Conservation (phyloP, 2,888 invertebrate genomes). For the Odontomyia ornata region DNA sequence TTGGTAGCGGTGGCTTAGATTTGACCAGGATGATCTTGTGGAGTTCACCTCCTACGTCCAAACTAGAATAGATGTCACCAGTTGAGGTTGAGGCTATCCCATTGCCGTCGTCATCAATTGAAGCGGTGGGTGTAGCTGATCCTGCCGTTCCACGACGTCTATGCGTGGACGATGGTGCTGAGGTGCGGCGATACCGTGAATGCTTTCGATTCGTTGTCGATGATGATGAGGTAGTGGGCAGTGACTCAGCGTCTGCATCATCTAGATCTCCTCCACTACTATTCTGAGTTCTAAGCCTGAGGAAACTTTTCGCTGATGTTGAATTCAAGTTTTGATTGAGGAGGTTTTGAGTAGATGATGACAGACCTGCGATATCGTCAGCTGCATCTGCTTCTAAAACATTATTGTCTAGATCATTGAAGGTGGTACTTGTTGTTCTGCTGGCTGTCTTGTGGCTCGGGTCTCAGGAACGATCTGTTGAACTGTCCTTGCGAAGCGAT, state of each 20-base stretch:
- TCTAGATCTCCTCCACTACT: constrained; percentile 20
- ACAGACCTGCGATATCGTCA: constrained; percentile 43
- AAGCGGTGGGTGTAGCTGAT: constrained; percentile 18
- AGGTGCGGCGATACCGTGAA: constrained; percentile 33
- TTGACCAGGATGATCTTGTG: constrained; percentile 44
- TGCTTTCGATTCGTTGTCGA: constrained; percentile 29
- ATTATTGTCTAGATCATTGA: constrained; percentile 48
- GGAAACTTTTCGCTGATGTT: constrained; percentile 12
- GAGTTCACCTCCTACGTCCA: constrained; percentile 41
- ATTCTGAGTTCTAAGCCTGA: background rate
- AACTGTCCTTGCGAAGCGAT: constrained; percentile 67
- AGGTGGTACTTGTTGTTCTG: constrained; percentile 29
- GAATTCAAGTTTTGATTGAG: constrained; percentile 45
- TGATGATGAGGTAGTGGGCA: background rate
- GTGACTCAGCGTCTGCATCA: constrained; percentile 13
- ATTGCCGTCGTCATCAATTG: constrained; percentile 22
- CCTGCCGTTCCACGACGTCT: constrained; percentile 24
- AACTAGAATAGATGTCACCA: constrained; percentile 46
- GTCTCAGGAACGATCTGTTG: constrained; percentile 51
- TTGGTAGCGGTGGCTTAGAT: constrained; percentile 47
- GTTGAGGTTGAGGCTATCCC: constrained; percentile 45
- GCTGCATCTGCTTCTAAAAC: constrained; percentile 46
- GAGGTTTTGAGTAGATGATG: constrained; percentile 47
- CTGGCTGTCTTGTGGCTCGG: background rate
- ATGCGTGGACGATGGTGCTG: constrained; percentile 34